phyloP scores from a whole-genome alignment of 1,140 invertebrate genomes.

The Harpegnathos saltator region DNA sequence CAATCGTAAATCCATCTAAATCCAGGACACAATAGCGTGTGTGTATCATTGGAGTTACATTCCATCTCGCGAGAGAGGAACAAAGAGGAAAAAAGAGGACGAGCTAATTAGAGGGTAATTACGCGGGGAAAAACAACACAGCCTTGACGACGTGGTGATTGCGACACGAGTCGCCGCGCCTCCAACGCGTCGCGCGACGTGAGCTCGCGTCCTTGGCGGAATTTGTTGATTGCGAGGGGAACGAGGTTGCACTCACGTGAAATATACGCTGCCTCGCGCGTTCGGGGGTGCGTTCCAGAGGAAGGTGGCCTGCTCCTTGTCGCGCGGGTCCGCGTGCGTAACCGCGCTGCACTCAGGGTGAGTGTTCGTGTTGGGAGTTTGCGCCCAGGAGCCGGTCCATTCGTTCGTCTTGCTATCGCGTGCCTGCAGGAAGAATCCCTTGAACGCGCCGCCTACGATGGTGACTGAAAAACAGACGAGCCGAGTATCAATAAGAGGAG shows the following conservation, averaged over 20 bases:
- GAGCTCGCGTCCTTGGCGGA: too few species aligned
- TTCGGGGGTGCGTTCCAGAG: slow-evolving; percentile 91
- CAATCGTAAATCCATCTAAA: background rate
- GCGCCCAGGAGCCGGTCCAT: slow-evolving; percentile 91
- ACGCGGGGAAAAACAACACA: too few species aligned
- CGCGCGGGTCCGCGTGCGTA: slow-evolving; percentile 91
- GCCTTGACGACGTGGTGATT: too few species aligned
- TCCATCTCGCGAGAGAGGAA: too few species aligned
- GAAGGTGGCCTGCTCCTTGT: slow-evolving; percentile 90
- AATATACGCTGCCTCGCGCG: slow-evolving; percentile 89
- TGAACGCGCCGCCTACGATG: slow-evolving; percentile 88
- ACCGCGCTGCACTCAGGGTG: slow-evolving; percentile 92
- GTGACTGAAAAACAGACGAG: slow-evolving; percentile 85
- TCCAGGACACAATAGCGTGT: background rate
- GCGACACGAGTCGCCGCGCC: too few species aligned
- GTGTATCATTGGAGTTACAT: background rate
- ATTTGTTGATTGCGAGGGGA: too few species aligned
- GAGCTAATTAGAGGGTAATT: too few species aligned
- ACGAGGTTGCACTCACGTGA: slow-evolving; percentile 88
- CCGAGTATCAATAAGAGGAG: background rate
- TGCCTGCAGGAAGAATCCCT: slow-evolving; percentile 93
- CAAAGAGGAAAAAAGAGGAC: too few species aligned
- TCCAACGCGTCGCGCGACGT: too few species aligned
- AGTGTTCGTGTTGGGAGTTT: slow-evolving; percentile 90
- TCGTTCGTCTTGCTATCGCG: slow-evolving; percentile 89